A percentile compares a stretch with the other conserved stretches of the same genome.
These are phyloP conservation scores for Pangasius larnaudii DNA, from an alignment of 2,797 vertebrate species.

Conservation along the genomic window DNA sequence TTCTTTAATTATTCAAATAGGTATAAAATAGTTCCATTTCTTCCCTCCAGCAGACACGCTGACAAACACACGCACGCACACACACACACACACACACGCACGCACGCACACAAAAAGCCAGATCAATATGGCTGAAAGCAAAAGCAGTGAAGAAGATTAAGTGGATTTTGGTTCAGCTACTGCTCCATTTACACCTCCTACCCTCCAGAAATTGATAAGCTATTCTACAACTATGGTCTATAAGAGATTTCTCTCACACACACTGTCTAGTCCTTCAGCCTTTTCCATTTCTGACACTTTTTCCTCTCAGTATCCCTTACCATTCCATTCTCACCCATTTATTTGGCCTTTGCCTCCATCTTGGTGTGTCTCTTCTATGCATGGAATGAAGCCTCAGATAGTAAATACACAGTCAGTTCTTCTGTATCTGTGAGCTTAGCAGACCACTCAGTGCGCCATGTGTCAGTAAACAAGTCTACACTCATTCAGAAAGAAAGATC, in stretches of 20 bases:
- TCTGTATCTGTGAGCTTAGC: not conserved
- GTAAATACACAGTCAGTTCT: not conserved
- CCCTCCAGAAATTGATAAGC: constrained; percentile 36
- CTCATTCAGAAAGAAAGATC: constrained; percentile 13
- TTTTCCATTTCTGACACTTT: not conserved
- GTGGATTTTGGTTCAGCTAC: constrained; percentile 22
- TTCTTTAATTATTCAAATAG: not conserved
- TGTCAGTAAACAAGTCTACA: not conserved
- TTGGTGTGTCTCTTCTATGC: not conserved
- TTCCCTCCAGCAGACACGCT: not conserved
- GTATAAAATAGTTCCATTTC: not conserved
- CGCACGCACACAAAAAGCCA: not conserved
- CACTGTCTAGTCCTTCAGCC: not conserved
- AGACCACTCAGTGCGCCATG: not conserved
- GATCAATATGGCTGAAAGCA: constrained; percentile 26
- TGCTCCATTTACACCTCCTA: constrained; percentile 11
- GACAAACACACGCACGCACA: not conserved
- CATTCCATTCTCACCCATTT: not conserved
- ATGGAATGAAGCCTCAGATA: not conserved
- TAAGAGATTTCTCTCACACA: constrained; percentile 12
- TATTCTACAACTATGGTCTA: constrained; percentile 1
- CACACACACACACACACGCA: not conserved
- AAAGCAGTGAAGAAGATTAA: constrained; percentile 46
- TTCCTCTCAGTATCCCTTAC: too few relatives aligned
- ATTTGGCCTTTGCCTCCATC: not conserved